These are phyloP conservation scores for Epinotia bilunana DNA, from an alignment of 2,888 invertebrate species.

Conservation along the genomic window DNA sequence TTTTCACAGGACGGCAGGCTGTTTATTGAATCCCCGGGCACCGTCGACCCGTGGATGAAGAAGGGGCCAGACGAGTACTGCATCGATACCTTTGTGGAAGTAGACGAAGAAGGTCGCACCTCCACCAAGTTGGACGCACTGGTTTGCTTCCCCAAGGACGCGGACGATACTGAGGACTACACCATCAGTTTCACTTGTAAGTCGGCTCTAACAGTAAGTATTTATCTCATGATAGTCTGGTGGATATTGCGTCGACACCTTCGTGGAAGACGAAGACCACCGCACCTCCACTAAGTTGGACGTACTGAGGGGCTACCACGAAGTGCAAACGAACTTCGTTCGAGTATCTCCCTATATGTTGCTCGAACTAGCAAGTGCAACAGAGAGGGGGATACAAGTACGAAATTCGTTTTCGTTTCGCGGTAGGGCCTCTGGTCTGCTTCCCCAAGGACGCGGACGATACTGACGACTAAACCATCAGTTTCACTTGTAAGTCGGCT, in stretches of 20 bases:
- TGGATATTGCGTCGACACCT: constrained; percentile 73
- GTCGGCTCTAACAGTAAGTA: constrained; percentile 47
- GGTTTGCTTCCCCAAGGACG: constrained; percentile 62
- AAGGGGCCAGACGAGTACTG: constrained; percentile 69
- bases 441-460: constrained; percentile 54
- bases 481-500: constrained; percentile 65
- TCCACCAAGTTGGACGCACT: constrained; percentile 64
- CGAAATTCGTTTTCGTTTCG: too few species aligned
- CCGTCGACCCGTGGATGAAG: constrained; percentile 58
- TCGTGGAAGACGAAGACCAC: constrained; percentile 58
- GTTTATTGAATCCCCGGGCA: constrained; percentile 58
- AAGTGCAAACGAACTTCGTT: too few species aligned
- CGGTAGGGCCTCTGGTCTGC: too few species aligned
- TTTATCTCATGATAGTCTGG: too few species aligned
- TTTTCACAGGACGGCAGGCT: constrained; percentile 68
- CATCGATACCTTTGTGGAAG: constrained; percentile 69
- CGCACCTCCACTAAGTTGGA: constrained; percentile 55
- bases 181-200: constrained; percentile 66
- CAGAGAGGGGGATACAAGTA: too few species aligned
- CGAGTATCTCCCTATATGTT: too few species aligned
- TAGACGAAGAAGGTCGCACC: constrained; percentile 51
- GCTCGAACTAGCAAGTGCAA: too few species aligned
- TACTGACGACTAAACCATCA: constrained; percentile 55
- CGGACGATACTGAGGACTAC: constrained; percentile 53
- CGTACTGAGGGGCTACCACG: too few species aligned